phyloP scores from a whole-genome alignment of 2,797 vertebrate genomes.

The Pyrocephalus nanus region DNA sequence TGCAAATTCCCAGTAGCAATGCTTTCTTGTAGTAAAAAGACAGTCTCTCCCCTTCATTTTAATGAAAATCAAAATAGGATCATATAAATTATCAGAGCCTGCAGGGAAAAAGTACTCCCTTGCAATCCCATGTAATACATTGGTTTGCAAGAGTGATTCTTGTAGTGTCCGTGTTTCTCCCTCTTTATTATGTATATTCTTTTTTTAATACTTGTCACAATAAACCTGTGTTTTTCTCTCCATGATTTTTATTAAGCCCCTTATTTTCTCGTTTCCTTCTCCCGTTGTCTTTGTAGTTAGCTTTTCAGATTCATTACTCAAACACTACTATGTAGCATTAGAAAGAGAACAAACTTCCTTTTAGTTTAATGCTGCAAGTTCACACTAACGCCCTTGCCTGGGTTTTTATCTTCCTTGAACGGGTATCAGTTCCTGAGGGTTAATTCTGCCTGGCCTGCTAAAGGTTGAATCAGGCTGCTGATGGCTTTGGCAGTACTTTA shows the following conservation, averaged over 20 bases:
- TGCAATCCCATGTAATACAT: neutral
- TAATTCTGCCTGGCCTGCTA: slow-evolving; percentile 38
- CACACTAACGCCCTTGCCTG: slow-evolving; percentile 16
- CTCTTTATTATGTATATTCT: neutral
- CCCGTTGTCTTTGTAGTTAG: neutral
- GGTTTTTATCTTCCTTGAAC: slow-evolving; percentile 62
- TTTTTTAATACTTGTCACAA: neutral
- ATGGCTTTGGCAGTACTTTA: neutral
- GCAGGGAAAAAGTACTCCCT: neutral
- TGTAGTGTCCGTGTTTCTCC: neutral
- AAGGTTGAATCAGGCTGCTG: slow-evolving; percentile 43
- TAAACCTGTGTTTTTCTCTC: neutral
- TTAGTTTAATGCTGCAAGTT: slow-evolving; percentile 17
- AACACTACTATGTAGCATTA: neutral
- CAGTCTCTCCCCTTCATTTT: neutral
- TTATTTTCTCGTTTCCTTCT: slow-evolving; percentile 8
- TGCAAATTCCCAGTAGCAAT: slow-evolving; percentile 10
- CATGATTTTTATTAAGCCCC: neutral
- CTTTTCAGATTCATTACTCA: neutral
- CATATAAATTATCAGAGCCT: slow-evolving; percentile 7
- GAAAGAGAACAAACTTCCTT: slow-evolving; percentile 12
- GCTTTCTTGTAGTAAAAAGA: neutral
- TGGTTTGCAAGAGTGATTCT: neutral
- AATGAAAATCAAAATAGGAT: slow-evolving; percentile 44
- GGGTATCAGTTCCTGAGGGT: slow-evolving; percentile 40